A percentile compares a stretch with the other conserved stretches of the same genome.
Conservation (phyloP, 2,888 invertebrate genomes). For the Hermaeophaga mercurialis region DNA sequence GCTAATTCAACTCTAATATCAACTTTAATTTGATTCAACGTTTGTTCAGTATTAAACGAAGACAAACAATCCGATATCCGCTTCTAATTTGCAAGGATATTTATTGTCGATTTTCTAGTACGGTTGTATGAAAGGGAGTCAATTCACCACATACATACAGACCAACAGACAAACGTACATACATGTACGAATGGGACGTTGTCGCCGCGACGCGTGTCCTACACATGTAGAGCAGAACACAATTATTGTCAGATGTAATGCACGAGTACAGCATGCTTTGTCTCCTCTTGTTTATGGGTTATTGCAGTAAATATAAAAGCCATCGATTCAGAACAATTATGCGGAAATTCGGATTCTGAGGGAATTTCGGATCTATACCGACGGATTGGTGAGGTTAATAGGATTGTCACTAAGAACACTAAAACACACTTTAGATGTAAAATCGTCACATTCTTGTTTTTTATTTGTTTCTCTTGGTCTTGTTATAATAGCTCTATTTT, state of each 20-base stretch:
- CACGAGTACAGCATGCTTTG: slow-evolving; percentile 53
- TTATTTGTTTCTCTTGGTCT: too few relatives aligned
- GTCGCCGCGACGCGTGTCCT: slow-evolving; percentile 56
- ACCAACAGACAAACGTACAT: slow-evolving; percentile 2
- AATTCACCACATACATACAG: slow-evolving; percentile 3
- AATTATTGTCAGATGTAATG: slow-evolving; percentile 57
- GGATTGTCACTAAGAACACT: too few relatives aligned
- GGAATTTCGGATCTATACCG: not conserved
- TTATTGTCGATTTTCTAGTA: not conserved
- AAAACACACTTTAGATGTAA: too few relatives aligned
- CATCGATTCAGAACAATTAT: slow-evolving; percentile 54
- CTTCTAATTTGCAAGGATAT: not conserved
- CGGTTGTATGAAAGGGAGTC: not conserved
- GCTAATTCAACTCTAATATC: too few relatives aligned
- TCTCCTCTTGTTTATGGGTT: slow-evolving; percentile 56
- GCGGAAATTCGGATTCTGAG: slow-evolving; percentile 21
- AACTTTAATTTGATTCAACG: too few relatives aligned
- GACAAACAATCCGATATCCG: not conserved
- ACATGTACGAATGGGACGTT: slow-evolving; percentile 2
- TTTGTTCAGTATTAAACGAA: too few relatives aligned
- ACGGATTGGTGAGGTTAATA: not conserved
- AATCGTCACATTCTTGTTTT: too few relatives aligned
- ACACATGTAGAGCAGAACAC: slow-evolving; percentile 57
- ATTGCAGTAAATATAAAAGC: slow-evolving; percentile 55
- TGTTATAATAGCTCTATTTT: too few relatives aligned